phyloP scores from a whole-genome alignment of 2,797 vertebrate genomes.

The Sebastes trivittatus region DNA sequence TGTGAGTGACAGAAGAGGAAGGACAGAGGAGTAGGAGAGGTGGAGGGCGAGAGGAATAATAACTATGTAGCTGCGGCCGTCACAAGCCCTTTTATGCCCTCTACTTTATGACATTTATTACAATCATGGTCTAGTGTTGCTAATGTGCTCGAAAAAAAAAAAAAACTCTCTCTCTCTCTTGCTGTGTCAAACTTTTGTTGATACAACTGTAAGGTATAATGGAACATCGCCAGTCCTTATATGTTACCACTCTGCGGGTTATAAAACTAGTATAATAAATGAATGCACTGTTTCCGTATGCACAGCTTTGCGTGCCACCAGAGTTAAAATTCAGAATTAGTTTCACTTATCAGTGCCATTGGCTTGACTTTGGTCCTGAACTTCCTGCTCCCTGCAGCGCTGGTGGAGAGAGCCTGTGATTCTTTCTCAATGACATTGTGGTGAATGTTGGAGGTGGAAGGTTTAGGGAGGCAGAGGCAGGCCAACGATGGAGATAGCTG shows the following conservation, averaged over 20 bases:
- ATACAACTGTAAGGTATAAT: not conserved
- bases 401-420: conserved; percentile 39
- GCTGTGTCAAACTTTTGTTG: not conserved
- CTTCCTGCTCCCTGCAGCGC: conserved; percentile 35
- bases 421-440: conserved; percentile 72
- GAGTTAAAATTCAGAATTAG: conserved; percentile 13
- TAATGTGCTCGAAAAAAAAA: conserved; percentile 7
- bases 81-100: conserved; percentile 11
- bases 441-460: conserved; percentile 41
- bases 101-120: conserved; percentile 37
- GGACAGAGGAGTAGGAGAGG: not conserved
- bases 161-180: not conserved
- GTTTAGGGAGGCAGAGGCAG: conserved; percentile 23
- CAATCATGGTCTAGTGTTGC: not conserved
- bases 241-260: not conserved
- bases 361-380: conserved; percentile 56
- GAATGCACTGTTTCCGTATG: not conserved
- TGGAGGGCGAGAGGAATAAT: conserved; percentile 19
- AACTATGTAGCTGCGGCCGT: conserved; percentile 3
- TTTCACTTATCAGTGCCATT: conserved; percentile 46
- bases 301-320: not conserved
- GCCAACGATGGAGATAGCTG: conserved; percentile 50
- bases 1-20: conserved; percentile 23
- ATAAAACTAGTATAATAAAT: not conserved
- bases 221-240: not conserved